Percentiles rank a stretch among this genome's conserved stretches.
phyloP scores from a whole-genome alignment of 2,113 vertebrate genomes.

The Benitochromis conjunctus region DNA sequence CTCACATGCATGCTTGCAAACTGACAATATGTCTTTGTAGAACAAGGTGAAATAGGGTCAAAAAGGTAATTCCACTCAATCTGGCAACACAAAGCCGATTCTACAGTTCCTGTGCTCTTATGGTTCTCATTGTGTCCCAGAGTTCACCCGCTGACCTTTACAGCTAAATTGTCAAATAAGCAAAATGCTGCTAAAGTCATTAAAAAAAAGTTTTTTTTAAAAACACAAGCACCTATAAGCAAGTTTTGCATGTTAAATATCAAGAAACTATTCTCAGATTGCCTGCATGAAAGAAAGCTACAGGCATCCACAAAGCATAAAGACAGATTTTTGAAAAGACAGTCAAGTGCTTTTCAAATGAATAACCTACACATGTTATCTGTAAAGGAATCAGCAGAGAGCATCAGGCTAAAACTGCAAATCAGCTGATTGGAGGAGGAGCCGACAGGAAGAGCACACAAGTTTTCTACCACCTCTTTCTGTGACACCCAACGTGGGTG shows the following conservation, averaged over 20 bases:
- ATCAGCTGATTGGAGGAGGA: constrained; percentile 54
- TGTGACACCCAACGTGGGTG: constrained; percentile 3
- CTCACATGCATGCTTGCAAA: not conserved
- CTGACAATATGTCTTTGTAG: not conserved
- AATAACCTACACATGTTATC: constrained; percentile 22
- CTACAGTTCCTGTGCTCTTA: not conserved
- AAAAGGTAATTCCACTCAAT: not conserved
- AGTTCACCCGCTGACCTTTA: constrained; percentile 5
- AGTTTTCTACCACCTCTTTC: constrained; percentile 1
- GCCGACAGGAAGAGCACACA: constrained; percentile 46
- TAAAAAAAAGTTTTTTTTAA: not conserved
- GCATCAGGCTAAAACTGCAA: not conserved
- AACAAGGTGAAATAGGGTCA: not conserved
- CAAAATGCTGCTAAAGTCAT: not conserved
- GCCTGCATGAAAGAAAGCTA: not conserved
- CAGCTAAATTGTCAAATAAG: not conserved
- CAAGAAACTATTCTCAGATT: not conserved
- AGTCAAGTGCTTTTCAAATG: not conserved
- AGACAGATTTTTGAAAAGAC: not conserved
- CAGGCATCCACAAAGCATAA: not conserved
- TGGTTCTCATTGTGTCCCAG: not conserved
- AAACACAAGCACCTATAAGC: not conserved
- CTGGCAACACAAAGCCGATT: not conserved
- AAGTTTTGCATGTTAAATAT: not conserved
- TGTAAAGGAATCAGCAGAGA: constrained; percentile 21